Evolutionary conservation across 64 coral and sea anemone species (phyloP).

Genomic region (Catalaphyllia jardinei): DNA sequence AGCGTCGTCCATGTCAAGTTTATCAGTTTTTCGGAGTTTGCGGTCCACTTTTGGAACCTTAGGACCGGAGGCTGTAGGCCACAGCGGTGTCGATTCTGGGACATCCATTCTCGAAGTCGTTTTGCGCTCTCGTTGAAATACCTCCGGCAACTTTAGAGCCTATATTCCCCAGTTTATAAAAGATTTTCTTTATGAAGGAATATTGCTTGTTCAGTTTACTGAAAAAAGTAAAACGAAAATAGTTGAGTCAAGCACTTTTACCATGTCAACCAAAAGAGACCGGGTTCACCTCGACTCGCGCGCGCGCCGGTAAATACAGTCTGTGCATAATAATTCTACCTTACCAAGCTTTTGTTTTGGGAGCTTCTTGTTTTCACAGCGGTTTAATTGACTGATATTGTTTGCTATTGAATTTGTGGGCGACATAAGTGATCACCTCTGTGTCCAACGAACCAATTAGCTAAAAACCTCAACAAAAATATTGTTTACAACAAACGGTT

Average conservation of each 20-base stretch:
- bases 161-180: background rate
- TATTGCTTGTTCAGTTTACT: background rate
- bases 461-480: background rate
- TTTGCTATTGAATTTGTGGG: constrained; percentile 47
- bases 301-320: background rate
- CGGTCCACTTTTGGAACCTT: constrained; percentile 52
- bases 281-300: background rate
- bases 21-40: constrained; percentile 6
- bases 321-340: constrained; percentile 29
- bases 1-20: constrained; percentile 48
- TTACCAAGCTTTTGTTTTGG: constrained; percentile 14
- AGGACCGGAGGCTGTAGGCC: constrained; percentile 72
- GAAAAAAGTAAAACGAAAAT: too few relatives aligned
- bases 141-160: background rate
- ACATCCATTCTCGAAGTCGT: background rate
- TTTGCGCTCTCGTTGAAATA: background rate
- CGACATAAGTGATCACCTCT: constrained; percentile 17
- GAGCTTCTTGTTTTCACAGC: constrained; percentile 51
- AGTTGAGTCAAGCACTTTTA: too few relatives aligned
- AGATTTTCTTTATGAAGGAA: background rate
- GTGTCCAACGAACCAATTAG: constrained; percentile 46
- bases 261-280: background rate
- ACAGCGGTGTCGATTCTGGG: constrained; percentile 26
- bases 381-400: constrained; percentile 65
- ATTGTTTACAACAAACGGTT: constrained; percentile 25